Base-by-base conservation (phyloP, 2,797 vertebrate genomes). In the Malacoraja senta region DNA sequence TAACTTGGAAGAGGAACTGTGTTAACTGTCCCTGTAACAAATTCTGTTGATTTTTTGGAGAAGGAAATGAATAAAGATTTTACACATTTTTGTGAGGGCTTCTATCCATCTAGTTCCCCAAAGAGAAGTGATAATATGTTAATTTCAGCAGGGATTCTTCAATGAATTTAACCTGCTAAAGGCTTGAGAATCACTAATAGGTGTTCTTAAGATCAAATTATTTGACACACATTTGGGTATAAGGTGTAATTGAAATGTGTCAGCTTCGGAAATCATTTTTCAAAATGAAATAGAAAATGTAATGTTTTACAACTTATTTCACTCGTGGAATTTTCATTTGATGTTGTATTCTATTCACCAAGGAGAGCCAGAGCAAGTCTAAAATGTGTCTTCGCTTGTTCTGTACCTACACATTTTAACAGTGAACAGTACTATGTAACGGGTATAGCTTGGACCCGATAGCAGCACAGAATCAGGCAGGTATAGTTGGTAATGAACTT, bases 101-200 rank as follows among this genome's bases (percentile, higher is more conserved):
- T 65, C 13, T 32, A 65, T 15, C 61, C 6, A 29, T 17, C 83
- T 8, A 68, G 61, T 83, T 29, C 15, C 12, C 13, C 8, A 61
- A 17, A 88, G 61, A 35, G 29, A 88, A 65, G 63, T 88, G 84
- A 88, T 68, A 65, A 32, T 9, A 19, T 32, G 7, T 32, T 35
- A 68, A 88, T 35, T 88, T 29, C n/a, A 88, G 32, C 84, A 88
- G n/a, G n/a, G n/a, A 88, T 88, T 88, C 63, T 88, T 32, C 65
- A 8, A 8, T 68, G n/a, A 0, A 9, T 65, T 88, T 65, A 32
- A 88, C 17, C 0, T 65, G 63, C 7, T 32, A 17, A 65, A 88
- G n/a, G 84, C 63, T 21, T 21, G 21, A 32, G n/a, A 68, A 68
- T 68, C n/a, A 32, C n/a, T 63, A 32, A 86, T 63, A 10, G 29